A percentile compares a stretch with the other conserved stretches of the same genome.
These are phyloP conservation scores for Periophthalmus modestus DNA, from an alignment of 2,113 vertebrate genomes.

Conservation along the genomic window DNA sequence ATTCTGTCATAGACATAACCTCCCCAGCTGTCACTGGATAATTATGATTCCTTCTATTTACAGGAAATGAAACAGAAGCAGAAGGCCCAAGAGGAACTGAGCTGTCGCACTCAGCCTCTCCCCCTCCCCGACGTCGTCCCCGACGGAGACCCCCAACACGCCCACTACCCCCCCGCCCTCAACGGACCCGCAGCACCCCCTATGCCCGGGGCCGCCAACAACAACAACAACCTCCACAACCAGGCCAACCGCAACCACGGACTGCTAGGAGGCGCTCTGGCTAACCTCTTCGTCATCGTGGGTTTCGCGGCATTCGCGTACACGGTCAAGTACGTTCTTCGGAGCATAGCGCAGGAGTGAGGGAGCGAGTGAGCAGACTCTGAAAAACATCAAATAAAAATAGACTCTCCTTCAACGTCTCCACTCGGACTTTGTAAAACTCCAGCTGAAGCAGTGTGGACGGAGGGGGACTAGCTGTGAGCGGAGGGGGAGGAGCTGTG, in stretches of 20 bases:
- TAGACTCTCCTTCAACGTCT: conserved; percentile 37
- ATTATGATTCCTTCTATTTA: not conserved
- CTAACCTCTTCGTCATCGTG: conserved; percentile 97
- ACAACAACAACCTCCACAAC: conserved; percentile 73
- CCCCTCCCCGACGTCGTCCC: conserved; percentile 94
- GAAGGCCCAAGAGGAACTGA: conserved; percentile 88
- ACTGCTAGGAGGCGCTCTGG: conserved; percentile 93
- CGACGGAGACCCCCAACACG: conserved; percentile 85
- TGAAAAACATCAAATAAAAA: conserved; percentile 20
- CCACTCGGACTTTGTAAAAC: conserved; percentile 55
- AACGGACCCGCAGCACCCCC: conserved; percentile 78
- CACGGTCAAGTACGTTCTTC: conserved; percentile 96
- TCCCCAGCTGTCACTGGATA: too few relatives aligned
- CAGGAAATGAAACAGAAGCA: conserved; percentile 97
- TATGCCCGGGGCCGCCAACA: conserved; percentile 11
- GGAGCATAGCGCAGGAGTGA: conserved; percentile 99
- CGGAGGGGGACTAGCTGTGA: conserved; percentile 21
- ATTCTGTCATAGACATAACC: too few relatives aligned
- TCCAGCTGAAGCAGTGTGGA: conserved; percentile 36
- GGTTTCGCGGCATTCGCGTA: conserved; percentile 98
- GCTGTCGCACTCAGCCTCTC: conserved; percentile 83
- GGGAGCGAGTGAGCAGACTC: conserved; percentile 37
- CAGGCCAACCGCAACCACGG: conserved; percentile 96
- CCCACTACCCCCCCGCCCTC: conserved; percentile 82
- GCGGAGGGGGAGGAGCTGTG: conserved; percentile 28